Base-by-base conservation (phyloP, 2,797 vertebrate species). In the Enteromius treurensis region DNA sequence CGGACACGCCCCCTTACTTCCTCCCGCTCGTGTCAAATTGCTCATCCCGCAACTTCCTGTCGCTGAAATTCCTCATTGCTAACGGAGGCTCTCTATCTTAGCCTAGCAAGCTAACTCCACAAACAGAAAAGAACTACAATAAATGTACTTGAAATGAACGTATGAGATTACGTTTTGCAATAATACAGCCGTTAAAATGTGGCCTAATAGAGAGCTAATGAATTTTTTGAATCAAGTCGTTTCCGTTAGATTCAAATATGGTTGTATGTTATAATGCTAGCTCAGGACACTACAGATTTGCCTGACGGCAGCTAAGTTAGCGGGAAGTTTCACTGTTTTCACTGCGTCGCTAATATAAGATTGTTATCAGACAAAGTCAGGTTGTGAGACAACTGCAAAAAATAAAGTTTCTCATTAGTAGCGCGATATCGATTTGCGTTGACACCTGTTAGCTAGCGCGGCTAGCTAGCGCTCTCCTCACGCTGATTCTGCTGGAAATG, bases 401-500 rank as follows among this genome's bases (percentile, higher is more conserved):
- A 49, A 29, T 17, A 37, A 78, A 53, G 40, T 74, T 82, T 79
- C n/a, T 45, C 13, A 34, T 68, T 80, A 49, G 60, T 60, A 69
- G 3, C 47, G 69, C 26, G 21, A 21, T 68, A 64, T 68, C 49
- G 58, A 79, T 55, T 82, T 82, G 45, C 34, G 15, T 49, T 75
- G 75, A 84, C 78, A 84, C 73, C 71, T 87, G 81, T 84, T 81
- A 77, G 75, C 68, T 81, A 77, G 82, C 81, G 32, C 29, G 69
- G 84, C 77, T 86, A 82, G 69, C 80, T 86, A 87, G 79, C 87
- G 68, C 45, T 77, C 32, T 68, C 81, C 78, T 67, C 79, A 86
- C 69, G 75, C 69, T 62, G 84, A 58, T 89, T 91, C 89, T 85
- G 40, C 91, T 88, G 88, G 89, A 90, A 87, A 91, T 91, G 91